Percentiles rank a stretch among this genome's conserved stretches.
Evolutionary conservation across 2,797 vertebrate species (phyloP).

Genomic region (Pseudocheirus occidentalis): DNA sequence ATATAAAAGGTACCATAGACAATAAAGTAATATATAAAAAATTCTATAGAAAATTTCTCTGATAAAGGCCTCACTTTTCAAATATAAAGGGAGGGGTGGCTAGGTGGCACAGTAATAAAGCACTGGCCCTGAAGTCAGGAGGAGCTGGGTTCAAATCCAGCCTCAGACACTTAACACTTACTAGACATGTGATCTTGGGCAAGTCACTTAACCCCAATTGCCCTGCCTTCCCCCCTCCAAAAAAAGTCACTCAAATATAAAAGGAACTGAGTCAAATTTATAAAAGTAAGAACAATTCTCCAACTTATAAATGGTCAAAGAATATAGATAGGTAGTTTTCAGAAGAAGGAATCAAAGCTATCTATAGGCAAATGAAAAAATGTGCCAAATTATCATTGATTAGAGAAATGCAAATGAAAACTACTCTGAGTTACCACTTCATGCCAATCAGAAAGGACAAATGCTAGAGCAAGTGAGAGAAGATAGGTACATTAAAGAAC

Average conservation of each 20-base stretch:
- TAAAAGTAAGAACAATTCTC: not conserved
- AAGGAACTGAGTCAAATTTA: not conserved
- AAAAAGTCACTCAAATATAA: not conserved
- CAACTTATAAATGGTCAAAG: not conserved
- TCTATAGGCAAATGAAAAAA: not conserved
- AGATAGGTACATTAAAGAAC: not conserved
- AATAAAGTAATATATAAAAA: not conserved
- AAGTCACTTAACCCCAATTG: no score
- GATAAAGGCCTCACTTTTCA: not conserved
- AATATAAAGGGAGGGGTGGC: not conserved
- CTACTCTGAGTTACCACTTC: not conserved
- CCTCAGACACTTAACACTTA: no score
- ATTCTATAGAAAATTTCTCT: not conserved
- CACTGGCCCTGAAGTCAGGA: no score
- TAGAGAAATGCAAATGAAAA: not conserved
- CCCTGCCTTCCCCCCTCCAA: no score
- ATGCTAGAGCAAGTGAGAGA: not conserved
- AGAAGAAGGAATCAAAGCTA: not conserved
- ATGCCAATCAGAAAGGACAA: not conserved
- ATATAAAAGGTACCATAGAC: not conserved
- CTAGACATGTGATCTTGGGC: no score
- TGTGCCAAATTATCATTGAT: not conserved
- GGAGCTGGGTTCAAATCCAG: no score
- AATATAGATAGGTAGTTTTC: not conserved
- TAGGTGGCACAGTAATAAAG: no score